These are phyloP conservation scores for Pogonocichla stellata DNA, from an alignment of 2,113 vertebrate genomes.

Conservation along the genomic window DNA sequence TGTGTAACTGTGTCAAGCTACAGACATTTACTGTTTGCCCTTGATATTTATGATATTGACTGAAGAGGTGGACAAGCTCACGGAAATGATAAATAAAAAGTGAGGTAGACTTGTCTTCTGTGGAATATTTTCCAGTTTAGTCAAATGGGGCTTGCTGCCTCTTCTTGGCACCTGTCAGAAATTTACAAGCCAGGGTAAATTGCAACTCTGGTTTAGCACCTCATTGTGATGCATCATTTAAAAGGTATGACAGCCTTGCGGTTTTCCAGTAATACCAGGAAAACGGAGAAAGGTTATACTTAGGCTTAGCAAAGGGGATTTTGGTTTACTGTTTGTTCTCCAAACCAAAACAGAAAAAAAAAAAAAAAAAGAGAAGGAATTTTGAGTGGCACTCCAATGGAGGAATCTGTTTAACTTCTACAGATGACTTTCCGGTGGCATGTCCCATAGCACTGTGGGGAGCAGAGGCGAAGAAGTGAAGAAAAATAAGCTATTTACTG, in stretches of 20 bases:
- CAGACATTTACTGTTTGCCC: constrained; percentile 40
- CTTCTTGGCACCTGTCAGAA: constrained; percentile 60
- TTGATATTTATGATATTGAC: constrained; percentile 60
- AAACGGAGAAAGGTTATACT: constrained; percentile 27
- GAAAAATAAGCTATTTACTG: background rate
- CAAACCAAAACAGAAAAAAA: background rate
- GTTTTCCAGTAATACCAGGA: constrained; percentile 62
- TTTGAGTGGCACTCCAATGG: background rate
- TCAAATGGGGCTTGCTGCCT: constrained; percentile 51
- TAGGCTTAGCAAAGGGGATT: constrained; percentile 48
- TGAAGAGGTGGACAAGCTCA: constrained; percentile 42
- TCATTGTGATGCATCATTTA: constrained; percentile 72
- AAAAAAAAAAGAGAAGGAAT: background rate
- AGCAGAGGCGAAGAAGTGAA: background rate
- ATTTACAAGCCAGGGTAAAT: constrained; percentile 70
- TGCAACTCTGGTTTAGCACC: constrained; percentile 72
- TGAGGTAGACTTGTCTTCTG: constrained; percentile 65
- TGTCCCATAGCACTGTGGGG: rapidly evolving
- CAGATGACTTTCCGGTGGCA: background rate
- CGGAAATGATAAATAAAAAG: constrained; percentile 66
- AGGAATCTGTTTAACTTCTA: background rate
- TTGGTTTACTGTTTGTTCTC: background rate
- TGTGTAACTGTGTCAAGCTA: background rate
- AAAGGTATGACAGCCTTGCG: constrained; percentile 65
- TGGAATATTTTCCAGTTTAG: constrained; percentile 74